Evolutionary conservation across 2,888 invertebrate genomes (phyloP).

Genomic region (Pristionchus arcanus): DNA sequence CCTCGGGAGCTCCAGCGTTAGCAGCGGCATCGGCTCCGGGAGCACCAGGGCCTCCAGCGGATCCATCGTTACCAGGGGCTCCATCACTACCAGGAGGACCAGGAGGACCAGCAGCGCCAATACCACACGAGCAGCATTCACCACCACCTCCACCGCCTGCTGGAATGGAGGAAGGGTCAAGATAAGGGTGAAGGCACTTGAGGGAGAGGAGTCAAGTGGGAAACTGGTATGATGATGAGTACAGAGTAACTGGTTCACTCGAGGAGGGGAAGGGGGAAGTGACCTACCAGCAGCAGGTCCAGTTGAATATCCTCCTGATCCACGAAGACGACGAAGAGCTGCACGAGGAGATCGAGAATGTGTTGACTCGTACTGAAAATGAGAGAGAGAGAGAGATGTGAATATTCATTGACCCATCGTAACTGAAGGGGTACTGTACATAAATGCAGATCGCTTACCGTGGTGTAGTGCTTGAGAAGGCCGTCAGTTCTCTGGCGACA

Average conservation of each 20-base stretch:
- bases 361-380: conserved; percentile 38
- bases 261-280: background rate
- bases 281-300: background rate
- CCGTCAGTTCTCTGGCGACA: conserved; percentile 52
- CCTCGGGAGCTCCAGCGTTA: background rate
- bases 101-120: conserved; percentile 40
- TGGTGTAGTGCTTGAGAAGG: conserved; percentile 46
- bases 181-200: background rate
- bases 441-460: too few species aligned
- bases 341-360: conserved; percentile 51
- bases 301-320: conserved; percentile 37
- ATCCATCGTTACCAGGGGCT: conserved; percentile 2
- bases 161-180: background rate
- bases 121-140: conserved; percentile 36
- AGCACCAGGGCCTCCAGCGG: conserved; percentile 28
- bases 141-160: conserved; percentile 51
- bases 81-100: conserved; percentile 42
- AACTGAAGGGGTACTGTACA: background rate
- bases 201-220: conserved; percentile 13
- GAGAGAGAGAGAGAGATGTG: background rate
- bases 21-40: conserved; percentile 47
- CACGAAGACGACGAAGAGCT: conserved; percentile 11
- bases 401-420: background rate
- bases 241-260: background rate
- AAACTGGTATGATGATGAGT: conserved; percentile 33